These are phyloP conservation scores for Tupaia chinensis DNA, from an alignment of 2,113 vertebrate species.

Conservation along the genomic window DNA sequence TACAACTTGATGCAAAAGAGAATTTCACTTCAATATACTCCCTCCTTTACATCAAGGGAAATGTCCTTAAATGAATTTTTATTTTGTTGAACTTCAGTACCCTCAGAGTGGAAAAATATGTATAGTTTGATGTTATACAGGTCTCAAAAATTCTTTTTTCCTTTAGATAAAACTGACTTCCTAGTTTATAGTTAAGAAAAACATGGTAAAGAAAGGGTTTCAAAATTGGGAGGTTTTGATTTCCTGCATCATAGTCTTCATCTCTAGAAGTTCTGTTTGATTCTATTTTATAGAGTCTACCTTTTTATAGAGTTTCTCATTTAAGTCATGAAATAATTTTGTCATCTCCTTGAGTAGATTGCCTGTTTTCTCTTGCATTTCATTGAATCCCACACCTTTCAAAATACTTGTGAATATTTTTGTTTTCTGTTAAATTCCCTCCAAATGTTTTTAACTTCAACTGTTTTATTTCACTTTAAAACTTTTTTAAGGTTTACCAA, in stretches of 20 bases:
- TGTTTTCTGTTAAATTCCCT: slow-evolving; percentile 28
- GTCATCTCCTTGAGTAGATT: too few relatives aligned
- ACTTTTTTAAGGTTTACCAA: slow-evolving; percentile 52
- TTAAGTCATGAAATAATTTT: too few relatives aligned
- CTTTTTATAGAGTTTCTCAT: too few relatives aligned
- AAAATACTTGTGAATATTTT: slow-evolving; percentile 15
- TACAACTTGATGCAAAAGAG: neutral
- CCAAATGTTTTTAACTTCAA: neutral
- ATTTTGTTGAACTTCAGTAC: neutral
- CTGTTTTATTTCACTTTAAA: slow-evolving; percentile 30
- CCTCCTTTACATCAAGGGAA: neutral
- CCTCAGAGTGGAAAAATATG: neutral
- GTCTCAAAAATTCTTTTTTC: slow-evolving; percentile 53
- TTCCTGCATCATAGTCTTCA: too few relatives aligned
- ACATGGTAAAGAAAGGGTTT: slow-evolving; percentile 38
- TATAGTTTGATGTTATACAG: neutral
- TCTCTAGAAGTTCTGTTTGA: too few relatives aligned
- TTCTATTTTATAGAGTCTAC: too few relatives aligned
- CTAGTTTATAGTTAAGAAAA: neutral
- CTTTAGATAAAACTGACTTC: slow-evolving; percentile 36
- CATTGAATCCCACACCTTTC: too few relatives aligned
- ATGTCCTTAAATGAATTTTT: slow-evolving; percentile 30
- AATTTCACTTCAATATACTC: slow-evolving; percentile 42
- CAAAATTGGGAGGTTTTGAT: neutral
- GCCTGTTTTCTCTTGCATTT: too few relatives aligned